Percentiles rank a stretch among this genome's conserved stretches.
Conservation (phyloP, 1,140 invertebrate species). For the Drosophila asahinai region DNA sequence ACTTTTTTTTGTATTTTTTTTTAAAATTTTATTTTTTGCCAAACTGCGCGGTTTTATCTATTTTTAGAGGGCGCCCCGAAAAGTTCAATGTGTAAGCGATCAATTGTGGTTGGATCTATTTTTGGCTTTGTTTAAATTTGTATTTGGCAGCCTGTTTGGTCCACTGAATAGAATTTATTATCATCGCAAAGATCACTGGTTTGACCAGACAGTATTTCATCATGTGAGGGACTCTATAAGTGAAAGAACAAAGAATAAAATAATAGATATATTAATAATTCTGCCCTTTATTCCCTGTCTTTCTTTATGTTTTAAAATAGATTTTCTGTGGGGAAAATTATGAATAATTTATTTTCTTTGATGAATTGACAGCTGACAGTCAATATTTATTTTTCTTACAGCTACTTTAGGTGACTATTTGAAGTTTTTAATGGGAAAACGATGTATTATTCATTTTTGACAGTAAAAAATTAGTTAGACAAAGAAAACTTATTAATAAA, state of each 20-base stretch:
- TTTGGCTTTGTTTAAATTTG: conserved; percentile 51
- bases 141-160: conserved; percentile 29
- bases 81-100: conserved; percentile 67
- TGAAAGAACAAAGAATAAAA: conserved; percentile 8
- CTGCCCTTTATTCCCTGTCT: neutral
- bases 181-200: conserved; percentile 22
- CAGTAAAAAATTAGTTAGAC: neutral
- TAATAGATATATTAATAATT: neutral
- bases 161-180: conserved; percentile 26
- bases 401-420: neutral
- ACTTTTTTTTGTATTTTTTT: neutral
- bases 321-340: neutral
- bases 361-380: neutral
- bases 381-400: neutral
- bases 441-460: neutral
- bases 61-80: conserved; percentile 50
- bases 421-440: neutral
- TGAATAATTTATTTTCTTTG: neutral
- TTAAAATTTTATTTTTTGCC: conserved; percentile 11
- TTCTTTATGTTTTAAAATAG: neutral
- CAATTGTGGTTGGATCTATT: conserved; percentile 49
- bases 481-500: neutral
- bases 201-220: conserved; percentile 22
- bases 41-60: conserved; percentile 57
- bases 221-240: conserved; percentile 1